A percentile compares a stretch with the other conserved stretches of the same genome.
Conservation (phyloP, 2,888 invertebrate genomes). For the Drosophila aldrichi region DNA sequence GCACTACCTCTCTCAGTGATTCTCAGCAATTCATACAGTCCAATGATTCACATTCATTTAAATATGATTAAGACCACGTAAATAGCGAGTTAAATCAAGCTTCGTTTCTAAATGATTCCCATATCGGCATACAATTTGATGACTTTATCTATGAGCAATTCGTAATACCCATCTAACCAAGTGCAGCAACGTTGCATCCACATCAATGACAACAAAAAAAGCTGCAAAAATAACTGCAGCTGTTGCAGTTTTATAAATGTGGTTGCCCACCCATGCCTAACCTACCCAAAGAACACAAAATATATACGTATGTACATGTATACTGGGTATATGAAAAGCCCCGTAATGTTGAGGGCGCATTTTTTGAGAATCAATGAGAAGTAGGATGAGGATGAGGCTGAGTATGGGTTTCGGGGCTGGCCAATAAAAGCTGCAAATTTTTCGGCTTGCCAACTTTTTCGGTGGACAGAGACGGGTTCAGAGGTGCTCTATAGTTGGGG, state of each 20-base stretch:
- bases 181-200: conserved; percentile 35
- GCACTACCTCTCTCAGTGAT: neutral
- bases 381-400: conserved; percentile 6
- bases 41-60: neutral
- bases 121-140: neutral
- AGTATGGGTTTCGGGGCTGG: conserved; percentile 7
- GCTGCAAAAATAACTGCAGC: conserved; percentile 76
- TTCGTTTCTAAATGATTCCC: neutral
- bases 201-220: conserved; percentile 68
- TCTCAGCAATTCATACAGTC: too few relatives aligned
- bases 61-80: neutral
- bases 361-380: conserved; percentile 43
- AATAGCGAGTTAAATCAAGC: neutral
- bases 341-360: conserved; percentile 50
- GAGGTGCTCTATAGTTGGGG: neutral
- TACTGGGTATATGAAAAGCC: conserved; percentile 27
- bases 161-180: neutral
- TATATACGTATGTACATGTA: too few relatives aligned
- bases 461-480: conserved; percentile 3
- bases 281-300: conserved; percentile 3
- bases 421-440: conserved; percentile 36
- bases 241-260: conserved; percentile 79
- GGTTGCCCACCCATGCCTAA: too few relatives aligned
- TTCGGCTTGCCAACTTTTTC: conserved; percentile 52
- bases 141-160: neutral